phyloP scores from a whole-genome alignment of 1,140 invertebrate species.

The Macrocentrus cingulum region DNA sequence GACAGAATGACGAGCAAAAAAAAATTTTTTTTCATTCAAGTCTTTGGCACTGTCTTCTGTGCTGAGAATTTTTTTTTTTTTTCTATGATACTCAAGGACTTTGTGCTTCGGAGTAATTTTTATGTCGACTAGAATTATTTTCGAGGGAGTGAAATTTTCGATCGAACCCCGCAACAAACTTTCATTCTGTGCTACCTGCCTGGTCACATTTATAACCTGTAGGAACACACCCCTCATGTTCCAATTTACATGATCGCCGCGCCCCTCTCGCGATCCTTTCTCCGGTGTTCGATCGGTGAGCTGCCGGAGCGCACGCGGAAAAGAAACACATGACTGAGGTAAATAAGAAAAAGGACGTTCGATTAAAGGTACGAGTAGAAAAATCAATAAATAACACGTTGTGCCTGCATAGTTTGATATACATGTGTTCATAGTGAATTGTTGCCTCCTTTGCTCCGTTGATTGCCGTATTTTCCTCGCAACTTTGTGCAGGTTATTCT shows the following conservation, averaged over 20 bases:
- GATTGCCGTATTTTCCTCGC: background rate
- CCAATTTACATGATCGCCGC: constrained; percentile 17
- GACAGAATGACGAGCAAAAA: too few relatives aligned
- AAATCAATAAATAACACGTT: constrained; percentile 15
- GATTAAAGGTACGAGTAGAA: background rate
- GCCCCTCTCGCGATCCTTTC: background rate
- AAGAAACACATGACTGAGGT: background rate
- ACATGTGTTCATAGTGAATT: too few relatives aligned
- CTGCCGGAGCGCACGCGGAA: constrained; percentile 2
- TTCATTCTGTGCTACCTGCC: constrained; percentile 13
- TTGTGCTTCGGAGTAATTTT: background rate
- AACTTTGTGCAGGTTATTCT: background rate
- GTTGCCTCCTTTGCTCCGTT: background rate
- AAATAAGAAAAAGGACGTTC: background rate
- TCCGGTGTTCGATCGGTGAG: constrained; percentile 1
- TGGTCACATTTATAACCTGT: background rate
- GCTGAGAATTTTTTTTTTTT: background rate
- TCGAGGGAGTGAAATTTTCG: background rate
- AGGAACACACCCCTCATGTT: constrained; percentile 12
- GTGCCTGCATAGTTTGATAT: constrained; percentile 1
- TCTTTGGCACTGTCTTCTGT: background rate
- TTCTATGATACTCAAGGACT: background rate
- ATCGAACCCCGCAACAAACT: background rate
- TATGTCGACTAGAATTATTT: background rate
- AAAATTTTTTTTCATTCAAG: too few relatives aligned